These are phyloP conservation scores for Acanthacorydalis orientalis DNA, from an alignment of 2,888 invertebrate genomes.

Conservation along the genomic window DNA sequence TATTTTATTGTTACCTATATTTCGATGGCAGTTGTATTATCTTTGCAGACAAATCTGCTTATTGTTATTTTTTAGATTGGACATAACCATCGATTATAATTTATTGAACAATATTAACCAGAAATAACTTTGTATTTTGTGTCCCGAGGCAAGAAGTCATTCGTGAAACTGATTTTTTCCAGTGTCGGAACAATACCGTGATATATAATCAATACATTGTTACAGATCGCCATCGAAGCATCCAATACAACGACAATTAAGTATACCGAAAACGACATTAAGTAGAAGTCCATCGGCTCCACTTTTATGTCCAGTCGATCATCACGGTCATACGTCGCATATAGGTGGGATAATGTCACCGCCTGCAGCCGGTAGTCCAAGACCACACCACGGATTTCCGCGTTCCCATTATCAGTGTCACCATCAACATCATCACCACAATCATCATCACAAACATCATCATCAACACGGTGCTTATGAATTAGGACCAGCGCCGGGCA, in stretches of 20 bases:
- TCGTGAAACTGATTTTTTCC: too few relatives aligned
- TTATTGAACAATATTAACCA: too few relatives aligned
- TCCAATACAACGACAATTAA: constrained; percentile 20
- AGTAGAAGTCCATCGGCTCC: constrained; percentile 43
- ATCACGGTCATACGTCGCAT: not conserved
- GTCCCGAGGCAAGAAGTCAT: too few relatives aligned
- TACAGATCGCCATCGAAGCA: constrained; percentile 13
- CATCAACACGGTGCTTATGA: not conserved
- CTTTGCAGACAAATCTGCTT: too few relatives aligned
- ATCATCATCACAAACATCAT: constrained; percentile 5
- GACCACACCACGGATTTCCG: constrained; percentile 17
- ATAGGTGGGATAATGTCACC: constrained; percentile 25
- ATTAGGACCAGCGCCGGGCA: constrained; percentile 1
- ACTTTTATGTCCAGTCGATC: constrained; percentile 6
- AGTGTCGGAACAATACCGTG: too few relatives aligned
- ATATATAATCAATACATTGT: too few relatives aligned
- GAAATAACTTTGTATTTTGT: too few relatives aligned
- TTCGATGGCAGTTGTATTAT: too few relatives aligned
- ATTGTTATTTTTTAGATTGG: too few relatives aligned
- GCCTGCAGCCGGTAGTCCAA: constrained; percentile 17
- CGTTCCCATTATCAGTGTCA: not conserved
- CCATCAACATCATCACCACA: constrained; percentile 6
- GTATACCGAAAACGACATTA: constrained; percentile 16
- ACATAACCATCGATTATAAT: too few relatives aligned
- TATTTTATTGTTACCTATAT: too few relatives aligned